Base-by-base conservation (phyloP, 2,113 vertebrate species). In the Campylomormyrus numenius region DNA sequence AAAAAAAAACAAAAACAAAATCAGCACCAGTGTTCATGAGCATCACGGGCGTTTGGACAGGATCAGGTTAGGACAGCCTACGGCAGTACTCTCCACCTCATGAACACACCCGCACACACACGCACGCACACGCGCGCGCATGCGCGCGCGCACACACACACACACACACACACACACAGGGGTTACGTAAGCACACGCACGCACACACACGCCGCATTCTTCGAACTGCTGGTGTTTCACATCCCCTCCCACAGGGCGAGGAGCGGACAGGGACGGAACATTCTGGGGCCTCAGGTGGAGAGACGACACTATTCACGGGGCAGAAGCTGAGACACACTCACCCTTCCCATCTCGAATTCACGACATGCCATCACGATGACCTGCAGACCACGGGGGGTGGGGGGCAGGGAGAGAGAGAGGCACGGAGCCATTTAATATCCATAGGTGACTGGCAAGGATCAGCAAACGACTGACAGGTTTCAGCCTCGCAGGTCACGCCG, bases 281-380 rank as follows among this genome's bases (percentile, higher is more conserved):
- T 35, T 74, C 66, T 10, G 27, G 10, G 31, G 31, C 10, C 66
- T 17, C 66, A 17, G 66, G 70, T 35, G 70, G 31, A 35, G 31
- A 17, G 31, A 77, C 3, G 70, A 4, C 70, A 11, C 11, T 17
- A 11, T 39, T 66, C 58, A 66, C 9, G 11, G 45, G 19, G 84
- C 62, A 46, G 49, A 66, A 45, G 50, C 6, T 8, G 74, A 49
- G 15, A 19, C 58, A 39, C 85, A 94, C 98, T 94, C 97, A 99
- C 98, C 97, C 98, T 96, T 95, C 98, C 98, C 98, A 99, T 99
- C 94, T 99, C 98, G 94, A 99, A 99, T 93, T 99, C 98, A 92
- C 98, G 97, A 95, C 98, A 99, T 46, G 98, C 98, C 98, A 99
- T 99, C 48, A 99, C 97, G 92, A 99, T 99, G 93, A 99, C 98